Conservation (phyloP, 2,888 invertebrate genomes). For the Artemia sinica region DNA sequence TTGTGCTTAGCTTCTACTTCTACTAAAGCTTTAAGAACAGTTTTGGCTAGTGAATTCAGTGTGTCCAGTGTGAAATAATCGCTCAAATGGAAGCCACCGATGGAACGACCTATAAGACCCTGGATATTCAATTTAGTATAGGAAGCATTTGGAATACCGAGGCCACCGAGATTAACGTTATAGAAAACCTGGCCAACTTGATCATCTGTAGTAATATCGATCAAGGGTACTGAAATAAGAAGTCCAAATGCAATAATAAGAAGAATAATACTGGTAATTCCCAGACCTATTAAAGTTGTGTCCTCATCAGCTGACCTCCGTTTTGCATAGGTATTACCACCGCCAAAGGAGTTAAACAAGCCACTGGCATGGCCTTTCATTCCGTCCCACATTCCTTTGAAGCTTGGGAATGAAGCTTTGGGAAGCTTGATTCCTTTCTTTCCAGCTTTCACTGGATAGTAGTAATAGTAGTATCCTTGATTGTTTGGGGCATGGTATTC, state of each 20-base stretch:
- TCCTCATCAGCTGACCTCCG: neutral
- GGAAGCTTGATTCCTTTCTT: neutral
- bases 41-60: slow-evolving; percentile 1
- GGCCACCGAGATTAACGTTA: neutral
- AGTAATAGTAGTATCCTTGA: slow-evolving; percentile 7
- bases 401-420: neutral
- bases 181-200: neutral
- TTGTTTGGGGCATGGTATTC: slow-evolving; percentile 10
- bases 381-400: slow-evolving; percentile 14
- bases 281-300: slow-evolving; percentile 6
- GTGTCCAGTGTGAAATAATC: slow-evolving; percentile 1
- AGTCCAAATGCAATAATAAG: slow-evolving; percentile 1
- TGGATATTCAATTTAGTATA: neutral
- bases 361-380: neutral
- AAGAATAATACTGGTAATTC: slow-evolving; percentile 2
- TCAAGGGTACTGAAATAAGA: slow-evolving; percentile 3
- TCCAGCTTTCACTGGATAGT: slow-evolving; percentile 12
- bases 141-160: slow-evolving; percentile 8
- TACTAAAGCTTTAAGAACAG: slow-evolving; percentile 1
- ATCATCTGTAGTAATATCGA: slow-evolving; percentile 1
- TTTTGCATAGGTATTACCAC: slow-evolving; percentile 4
- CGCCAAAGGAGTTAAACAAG: neutral
- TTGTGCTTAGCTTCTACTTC: slow-evolving; percentile 5
- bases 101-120: slow-evolving; percentile 4
- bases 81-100: neutral